Percentiles rank a stretch among this genome's conserved stretches.
Conservation (phyloP, 1,140 invertebrate genomes). For the Sipha flava region DNA sequence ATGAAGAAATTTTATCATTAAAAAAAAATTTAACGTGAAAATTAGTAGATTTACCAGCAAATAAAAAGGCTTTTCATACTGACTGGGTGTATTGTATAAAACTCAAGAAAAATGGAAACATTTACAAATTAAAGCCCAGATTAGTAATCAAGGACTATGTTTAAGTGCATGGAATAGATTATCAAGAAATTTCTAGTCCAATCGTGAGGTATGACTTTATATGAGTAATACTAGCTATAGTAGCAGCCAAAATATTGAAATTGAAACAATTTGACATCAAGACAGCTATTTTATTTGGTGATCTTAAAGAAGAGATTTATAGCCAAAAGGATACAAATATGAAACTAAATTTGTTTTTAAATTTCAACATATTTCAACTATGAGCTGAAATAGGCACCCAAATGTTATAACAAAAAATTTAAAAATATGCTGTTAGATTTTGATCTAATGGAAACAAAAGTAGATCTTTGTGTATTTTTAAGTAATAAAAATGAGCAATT, state of each 20-base stretch:
- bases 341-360: conserved; percentile 38
- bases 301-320: conserved; percentile 43
- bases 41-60: neutral
- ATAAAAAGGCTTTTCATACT: neutral
- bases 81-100: neutral
- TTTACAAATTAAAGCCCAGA: conserved; percentile 33
- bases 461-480: conserved; percentile 41
- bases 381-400: conserved; percentile 42
- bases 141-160: conserved; percentile 35
- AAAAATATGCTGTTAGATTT: conserved; percentile 34
- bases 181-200: conserved; percentile 42
- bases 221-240: conserved; percentile 41
- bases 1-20: too few relatives aligned
- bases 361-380: conserved; percentile 43
- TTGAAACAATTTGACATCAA: neutral
- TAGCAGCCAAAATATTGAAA: neutral
- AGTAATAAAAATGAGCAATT: conserved; percentile 35
- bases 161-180: conserved; percentile 41
- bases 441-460: conserved; percentile 39
- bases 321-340: conserved; percentile 42
- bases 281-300: conserved; percentile 37
- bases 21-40: too few relatives aligned
- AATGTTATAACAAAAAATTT: conserved; percentile 40
- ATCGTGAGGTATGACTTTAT: conserved; percentile 41
- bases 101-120: neutral